phyloP scores from a whole-genome alignment of 2,888 invertebrate genomes.

The Tenthredo amoena region DNA sequence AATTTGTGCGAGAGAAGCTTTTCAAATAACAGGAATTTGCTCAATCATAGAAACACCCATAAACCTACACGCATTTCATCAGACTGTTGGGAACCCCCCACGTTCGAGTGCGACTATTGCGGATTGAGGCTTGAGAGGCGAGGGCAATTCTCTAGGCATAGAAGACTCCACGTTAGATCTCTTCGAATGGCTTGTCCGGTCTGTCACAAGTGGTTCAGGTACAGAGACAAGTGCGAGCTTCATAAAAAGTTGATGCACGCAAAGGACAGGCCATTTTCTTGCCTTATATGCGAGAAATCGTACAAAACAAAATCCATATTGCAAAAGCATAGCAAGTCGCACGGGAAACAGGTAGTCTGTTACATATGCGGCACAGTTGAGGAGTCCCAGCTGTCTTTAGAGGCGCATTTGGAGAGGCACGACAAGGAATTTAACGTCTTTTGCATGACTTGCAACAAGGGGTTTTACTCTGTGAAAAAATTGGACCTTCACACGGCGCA shows the following conservation, averaged over 20 bases:
- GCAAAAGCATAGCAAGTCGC: slow-evolving; percentile 69
- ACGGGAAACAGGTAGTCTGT: slow-evolving; percentile 55
- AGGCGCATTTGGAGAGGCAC: slow-evolving; percentile 77
- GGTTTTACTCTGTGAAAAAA: slow-evolving; percentile 76
- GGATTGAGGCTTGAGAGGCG: slow-evolving; percentile 57
- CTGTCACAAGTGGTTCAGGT: slow-evolving; percentile 78
- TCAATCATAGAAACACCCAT: slow-evolving; percentile 62
- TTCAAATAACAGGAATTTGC: slow-evolving; percentile 76
- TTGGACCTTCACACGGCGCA: slow-evolving; percentile 74
- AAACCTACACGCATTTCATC: slow-evolving; percentile 57
- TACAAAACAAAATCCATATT: slow-evolving; percentile 79
- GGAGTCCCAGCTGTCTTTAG: slow-evolving; percentile 36
- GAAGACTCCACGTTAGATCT: slow-evolving; percentile 40
- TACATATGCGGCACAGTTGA: slow-evolving; percentile 53
- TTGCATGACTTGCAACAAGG: slow-evolving; percentile 77
- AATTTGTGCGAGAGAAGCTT: slow-evolving; percentile 77
- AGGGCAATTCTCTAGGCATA: slow-evolving; percentile 53
- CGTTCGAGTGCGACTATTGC: slow-evolving; percentile 58
- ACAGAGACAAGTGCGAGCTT: slow-evolving; percentile 77
- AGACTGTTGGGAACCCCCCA: slow-evolving; percentile 59
- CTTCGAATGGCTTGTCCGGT: slow-evolving; percentile 67
- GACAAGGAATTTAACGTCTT: slow-evolving; percentile 78
- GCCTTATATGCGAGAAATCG: slow-evolving; percentile 80
- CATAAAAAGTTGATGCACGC: slow-evolving; percentile 77
- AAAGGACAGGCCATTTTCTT: slow-evolving; percentile 78